Evolutionary conservation across 2,797 vertebrate species (phyloP), one percentile per base, ranked within the genome.

Genomic region (Brotula barbata): DNA sequence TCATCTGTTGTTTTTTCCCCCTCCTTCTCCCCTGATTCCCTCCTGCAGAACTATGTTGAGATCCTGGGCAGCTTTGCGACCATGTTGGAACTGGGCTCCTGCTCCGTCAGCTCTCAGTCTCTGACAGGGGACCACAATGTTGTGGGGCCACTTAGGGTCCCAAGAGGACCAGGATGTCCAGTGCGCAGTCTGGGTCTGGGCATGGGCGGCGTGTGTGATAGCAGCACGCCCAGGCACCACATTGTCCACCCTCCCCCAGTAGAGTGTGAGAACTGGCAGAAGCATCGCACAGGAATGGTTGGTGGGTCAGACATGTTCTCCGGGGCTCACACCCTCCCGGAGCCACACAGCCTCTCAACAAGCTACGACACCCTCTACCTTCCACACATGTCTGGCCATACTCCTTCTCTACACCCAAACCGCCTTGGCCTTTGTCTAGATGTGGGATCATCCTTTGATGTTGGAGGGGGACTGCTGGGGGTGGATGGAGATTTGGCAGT

Each of bases 41-140:
- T 58, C 59, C 52, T 68, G 63, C 78, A 98, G 95, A 91, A 94
- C 90, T 86, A 97, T 96, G 95, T 91, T 89, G 93, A 92, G 61
- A 76, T 73, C 75, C 82, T 45, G 25, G 57, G 61, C 44, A 31
- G 64, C 59, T 76, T 81, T 64, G 75, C 82, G 75, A 92, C 86
- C 73, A 98, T 98, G 96, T 89, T 94, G 89, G 93, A 95, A 89
- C 86, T 91, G 64, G 88, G 93, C 86, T 88, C 92, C 8, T 92
- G 88, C 87, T 92, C 93, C 7, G 90, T 89, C 84, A 91, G 89
- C 58, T 78, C 90, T 71, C 90, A 86, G 82, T 89, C 92, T 87
- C 89, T 92, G 82, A 88, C 91, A 64, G 91, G 73, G 65, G 76
- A 93, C 77, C 84, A 91, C 72, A 77, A 91, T 86, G 83, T 73